Base-by-base conservation (phyloP, 2,113 vertebrate species). In the Enhydra lutris region DNA sequence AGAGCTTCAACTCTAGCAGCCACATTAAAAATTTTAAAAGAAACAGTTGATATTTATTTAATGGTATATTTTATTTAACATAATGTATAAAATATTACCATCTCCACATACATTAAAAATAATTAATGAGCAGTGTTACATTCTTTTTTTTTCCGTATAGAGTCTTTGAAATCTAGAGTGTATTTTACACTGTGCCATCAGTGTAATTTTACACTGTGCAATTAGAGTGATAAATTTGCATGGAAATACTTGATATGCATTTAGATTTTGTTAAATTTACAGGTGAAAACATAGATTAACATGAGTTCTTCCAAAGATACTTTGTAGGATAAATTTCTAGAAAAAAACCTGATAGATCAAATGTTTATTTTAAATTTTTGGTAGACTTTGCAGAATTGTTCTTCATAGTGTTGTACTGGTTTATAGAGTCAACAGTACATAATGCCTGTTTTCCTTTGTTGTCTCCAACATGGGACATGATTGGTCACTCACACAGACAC, bases 121-220 rank as follows among this genome's bases (percentile, higher is more conserved):
- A 90, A 20, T 45, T 63, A 90, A 20, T 45, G 8, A 89, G 47
- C 12, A 36, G 36, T 47, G 94, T 86, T 89, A 36, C 45, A 67
- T 69, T 61, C 13, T 34, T 74, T 87, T 74, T 87, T 89, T 42
- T 73, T 76, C 76, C 21, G 3, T 36, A 14, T 31, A 24, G 47
- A 57, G 10, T 96, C 45, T 74, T 93, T 63, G 69, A 89, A 93
- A 67, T 89, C 29, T 8, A 0, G 42, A 83, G 36, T 65, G 4
- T 74, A 26, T 93, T 93, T 97, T 95, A 95, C 20, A 92, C 21
- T 96, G n/a, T n/a, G n/a, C n/a, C n/a, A n/a, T n/a, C n/a, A n/a
- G n/a, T n/a, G n/a, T n/a, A n/a, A 26, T 93, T 93, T 97, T 95
- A 95, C 20, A 92, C 21, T 96, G n/a, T n/a, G n/a, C n/a, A 88